These are phyloP conservation scores for Delichon dasypus DNA, from an alignment of 2,797 vertebrate species.

Conservation along the genomic window DNA sequence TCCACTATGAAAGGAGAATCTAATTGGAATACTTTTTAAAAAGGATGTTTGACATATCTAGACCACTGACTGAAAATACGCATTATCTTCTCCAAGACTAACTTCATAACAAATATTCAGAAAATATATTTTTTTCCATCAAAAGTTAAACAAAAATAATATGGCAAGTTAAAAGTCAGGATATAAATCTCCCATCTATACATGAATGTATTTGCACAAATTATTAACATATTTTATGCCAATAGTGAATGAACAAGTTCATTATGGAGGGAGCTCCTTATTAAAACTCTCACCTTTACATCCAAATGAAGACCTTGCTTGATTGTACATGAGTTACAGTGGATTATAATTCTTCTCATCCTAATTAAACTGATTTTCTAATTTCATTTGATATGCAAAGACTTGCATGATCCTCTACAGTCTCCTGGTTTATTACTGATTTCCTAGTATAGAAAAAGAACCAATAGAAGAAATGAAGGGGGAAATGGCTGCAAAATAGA, in stretches of 20 bases:
- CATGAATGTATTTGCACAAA: neutral
- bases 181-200: neutral
- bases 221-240: neutral
- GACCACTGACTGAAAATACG: neutral
- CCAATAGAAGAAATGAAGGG: neutral
- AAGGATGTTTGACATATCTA: neutral
- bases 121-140: neutral
- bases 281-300: slow-evolving; percentile 40
- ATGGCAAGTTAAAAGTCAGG: neutral
- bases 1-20: neutral
- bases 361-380: slow-evolving; percentile 48
- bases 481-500: neutral
- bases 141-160: neutral
- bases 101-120: neutral
- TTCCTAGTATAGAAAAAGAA: neutral
- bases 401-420: neutral
- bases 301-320: slow-evolving; percentile 16
- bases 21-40: neutral
- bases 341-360: neutral
- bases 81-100: neutral
- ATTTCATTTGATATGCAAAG: slow-evolving; percentile 51
- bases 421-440: neutral
- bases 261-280: neutral
- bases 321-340: neutral
- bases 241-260: neutral